Base-by-base conservation (phyloP, 2,888 invertebrate genomes). In the Oxytorus armatus region DNA sequence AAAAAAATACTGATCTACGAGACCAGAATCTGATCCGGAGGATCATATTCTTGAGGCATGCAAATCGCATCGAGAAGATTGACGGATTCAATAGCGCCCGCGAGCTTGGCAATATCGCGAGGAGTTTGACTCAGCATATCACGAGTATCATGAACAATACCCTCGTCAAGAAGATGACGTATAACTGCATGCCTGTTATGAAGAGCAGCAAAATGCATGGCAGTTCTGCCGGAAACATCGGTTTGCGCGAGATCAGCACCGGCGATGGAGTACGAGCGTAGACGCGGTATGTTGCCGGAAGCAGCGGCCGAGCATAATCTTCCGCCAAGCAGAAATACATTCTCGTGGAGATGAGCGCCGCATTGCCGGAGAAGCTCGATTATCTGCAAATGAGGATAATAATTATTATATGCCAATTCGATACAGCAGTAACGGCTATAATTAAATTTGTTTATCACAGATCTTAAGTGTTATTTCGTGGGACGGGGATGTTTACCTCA, bases 291-390 rank as follows among this genome's bases (percentile, higher is more conserved):
- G 8, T 94, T 93, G 0, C 95, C 95, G 8, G 92, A 92, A 1
- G 95, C 93, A 0, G 96, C 95, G 0, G 96, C 95, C 0, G 93
- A 87, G 4, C 96, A 96, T 68, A 97, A 91, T 85, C 95, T 94
- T 83, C 96, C 96, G 0, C 95, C 95, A 0, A 96, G 91, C 0
- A 93, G 91, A 29, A 93, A 92, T 0, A 93, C 92, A 0, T 94
- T 93, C 7, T 93, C 93, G 0, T 94, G 94, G 21, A 97, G 90
- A 86, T 96, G 96, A 0, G 97, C 97, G 0, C 97, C 97, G 84
- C 96, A 96, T 85, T 94, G 93, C 10, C 95, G 92, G 0, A 97
- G 92, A 0, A 96, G 84, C 21, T 93, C 92, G 68, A 97, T 96
- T 8, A 95, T 83, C 91, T 92, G 51, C 0, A 77, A 51, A 42